These are phyloP conservation scores for Elachura formosa DNA, from an alignment of 2,113 vertebrate genomes.

Conservation along the genomic window DNA sequence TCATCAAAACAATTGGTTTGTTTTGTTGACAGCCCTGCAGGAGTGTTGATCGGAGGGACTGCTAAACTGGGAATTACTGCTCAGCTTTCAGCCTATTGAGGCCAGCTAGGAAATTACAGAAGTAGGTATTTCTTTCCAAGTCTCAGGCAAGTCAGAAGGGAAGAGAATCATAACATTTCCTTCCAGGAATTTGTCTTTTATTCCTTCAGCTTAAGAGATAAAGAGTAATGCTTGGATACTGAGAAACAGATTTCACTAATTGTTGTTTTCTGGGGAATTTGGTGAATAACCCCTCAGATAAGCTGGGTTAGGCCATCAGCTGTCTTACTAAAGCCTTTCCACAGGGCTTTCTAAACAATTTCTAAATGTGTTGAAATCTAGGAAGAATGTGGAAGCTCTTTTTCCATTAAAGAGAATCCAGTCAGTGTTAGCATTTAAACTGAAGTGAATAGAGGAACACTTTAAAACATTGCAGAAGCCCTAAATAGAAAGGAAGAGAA, in stretches of 20 bases:
- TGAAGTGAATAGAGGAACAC: background rate
- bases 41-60: background rate
- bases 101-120: background rate
- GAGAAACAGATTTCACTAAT: background rate
- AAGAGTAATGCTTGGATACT: background rate
- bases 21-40: background rate
- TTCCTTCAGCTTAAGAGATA: background rate
- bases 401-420: background rate
- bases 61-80: background rate
- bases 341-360: background rate
- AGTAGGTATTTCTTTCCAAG: background rate
- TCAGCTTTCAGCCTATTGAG: background rate
- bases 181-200: background rate
- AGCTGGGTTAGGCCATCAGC: background rate
- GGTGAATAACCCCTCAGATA: background rate
- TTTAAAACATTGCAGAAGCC: background rate
- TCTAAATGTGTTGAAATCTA: constrained; percentile 3
- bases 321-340: background rate
- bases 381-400: background rate
- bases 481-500: background rate
- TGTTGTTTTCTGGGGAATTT: constrained; percentile 5
- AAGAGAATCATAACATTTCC: background rate
- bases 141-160: background rate
- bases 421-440: background rate
- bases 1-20: constrained; percentile 7